Evolutionary conservation across 2,797 vertebrate species (phyloP), one percentile per base, ranked within the genome.

Genomic region (Clarias laeviceps): DNA sequence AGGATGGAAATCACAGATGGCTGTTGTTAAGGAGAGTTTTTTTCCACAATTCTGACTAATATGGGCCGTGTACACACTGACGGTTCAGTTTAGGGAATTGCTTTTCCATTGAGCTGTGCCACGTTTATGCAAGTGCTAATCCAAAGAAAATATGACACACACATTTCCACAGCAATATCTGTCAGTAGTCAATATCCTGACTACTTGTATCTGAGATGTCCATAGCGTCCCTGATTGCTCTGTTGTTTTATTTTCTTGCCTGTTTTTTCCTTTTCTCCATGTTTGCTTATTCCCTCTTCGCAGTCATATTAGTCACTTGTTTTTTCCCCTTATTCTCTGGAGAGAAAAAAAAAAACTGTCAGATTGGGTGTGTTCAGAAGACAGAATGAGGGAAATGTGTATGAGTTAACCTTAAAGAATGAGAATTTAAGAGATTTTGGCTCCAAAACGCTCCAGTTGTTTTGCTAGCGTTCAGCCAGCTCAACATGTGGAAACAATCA

Each of bases 401-500:
- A 17, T 50, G 61, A 65, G 78, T 62, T 29, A 65, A 65, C 11
- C 24, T 27, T 11, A n/a, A 8, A 11, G 59, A 62, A 79, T 45
- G 24, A 62, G 32, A 37, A 2, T 64, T 80, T 80, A n/a, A 27
- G 22, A 40, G 24, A 45, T 64, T 45, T 45, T 80, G 59, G 61
- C 78, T 65, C n/a, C 17, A 37, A 74, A 80, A 70, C 65, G 73
- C n/a, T n/a, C 29, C 61, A 68, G 82, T 82, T 80, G 29, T 65
- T 85, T 84, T 82, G 61, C 69, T 40, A 82, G 32, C 32, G 59
- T 74, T 56, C 84, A 91, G 73, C 87, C 22, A 80, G 84, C 88
- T 82, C 86, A 89, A 94, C 95, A 95, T 95, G 92, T 95, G 95
- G 95, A 94, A 95, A 92, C 92, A 91, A 95, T 96, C 93, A 94